Base-by-base conservation (phyloP, 1,140 invertebrate species). In the Portunus trituberculatus region DNA sequence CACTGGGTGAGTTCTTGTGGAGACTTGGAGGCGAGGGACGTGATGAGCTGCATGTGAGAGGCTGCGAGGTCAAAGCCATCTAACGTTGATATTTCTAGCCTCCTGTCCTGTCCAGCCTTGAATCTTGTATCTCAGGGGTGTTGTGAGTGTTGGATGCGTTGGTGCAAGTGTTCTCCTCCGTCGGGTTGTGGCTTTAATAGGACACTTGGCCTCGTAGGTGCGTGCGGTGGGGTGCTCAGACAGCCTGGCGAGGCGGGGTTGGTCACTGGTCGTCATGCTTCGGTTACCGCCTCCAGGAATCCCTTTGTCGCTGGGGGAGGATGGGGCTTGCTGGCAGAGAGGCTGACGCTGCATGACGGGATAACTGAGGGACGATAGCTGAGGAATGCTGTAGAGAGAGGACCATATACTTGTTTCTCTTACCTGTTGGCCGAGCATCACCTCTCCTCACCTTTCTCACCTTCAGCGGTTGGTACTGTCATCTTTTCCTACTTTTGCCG, bases 251-350 rank as follows among this genome's bases (percentile, higher is more conserved):
- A 8, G 67, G 25, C 16, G 20, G 67, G 67, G 20, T 25, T 76
- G 67, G 67, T n/a, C 67, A n/a, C 67, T 76, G 20, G n/a, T n/a
- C 67, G 67, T 76, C 67, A 76, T 76, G 67, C 67, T 76, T 76
- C 67, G n/a, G 10, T 76, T 76, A n/a, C 67, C 67, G 6, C n/a
- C 67, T 76, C 25, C 20, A 76, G 67, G 67, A 76, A 76, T 76
- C n/a, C 67, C 67, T n/a, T 76, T 76, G 67, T 76, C 67, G 16
- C 67, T 12, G 6, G 67, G 52, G 52, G 20, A 39, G 39, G 39
- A 39, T 39, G 48, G 32, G 39, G 45, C 0, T 16, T 20, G 25
- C 16, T 28, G 39, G 20, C 88, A 76, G 67, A 25, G 67, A 76
- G 67, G 25, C 67, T 76, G 52, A 59, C 52, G 52, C 25, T n/a